Conservation (phyloP, 2,888 invertebrate species). For the Myopa tessellatipennis region DNA sequence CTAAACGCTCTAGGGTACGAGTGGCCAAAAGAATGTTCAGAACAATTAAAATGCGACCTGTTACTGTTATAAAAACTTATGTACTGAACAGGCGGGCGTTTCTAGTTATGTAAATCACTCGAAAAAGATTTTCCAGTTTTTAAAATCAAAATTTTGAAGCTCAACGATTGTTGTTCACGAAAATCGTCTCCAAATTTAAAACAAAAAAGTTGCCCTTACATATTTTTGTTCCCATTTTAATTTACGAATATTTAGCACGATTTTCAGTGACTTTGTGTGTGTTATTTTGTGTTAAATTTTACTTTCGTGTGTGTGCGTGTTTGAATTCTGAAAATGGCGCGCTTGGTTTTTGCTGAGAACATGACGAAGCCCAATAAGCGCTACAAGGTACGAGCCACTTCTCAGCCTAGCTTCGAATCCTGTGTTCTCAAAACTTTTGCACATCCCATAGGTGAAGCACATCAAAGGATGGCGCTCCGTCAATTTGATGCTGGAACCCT, state of each 20-base stretch:
- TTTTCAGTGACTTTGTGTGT: not conserved
- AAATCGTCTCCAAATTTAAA: slow-evolving; percentile 17
- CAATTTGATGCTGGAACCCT: slow-evolving; percentile 58
- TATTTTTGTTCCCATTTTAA: not conserved
- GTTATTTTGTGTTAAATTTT: not conserved
- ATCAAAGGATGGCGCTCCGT: slow-evolving; percentile 59
- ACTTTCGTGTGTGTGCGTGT: slow-evolving; percentile 12
- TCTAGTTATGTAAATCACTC: not conserved
- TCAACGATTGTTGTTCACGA: not conserved
- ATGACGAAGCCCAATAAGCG: slow-evolving; percentile 51
- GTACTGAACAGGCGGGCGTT: no score
- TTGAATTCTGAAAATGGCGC: slow-evolving; percentile 55
- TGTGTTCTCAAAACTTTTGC: not conserved
- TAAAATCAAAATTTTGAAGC: slow-evolving; percentile 11
- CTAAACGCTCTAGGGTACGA: no score
- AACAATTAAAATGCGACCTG: no score
- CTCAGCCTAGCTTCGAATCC: not conserved
- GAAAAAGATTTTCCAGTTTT: not conserved
- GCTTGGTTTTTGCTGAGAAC: slow-evolving; percentile 57
- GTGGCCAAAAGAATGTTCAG: no score
- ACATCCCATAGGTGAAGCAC: slow-evolving; percentile 52
- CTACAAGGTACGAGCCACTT: slow-evolving; percentile 50
- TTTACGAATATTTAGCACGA: not conserved
- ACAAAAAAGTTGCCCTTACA: not conserved
- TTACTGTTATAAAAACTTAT: no score